Conservation (phyloP, 2,113 vertebrate genomes). For the Saccopteryx bilineata region DNA sequence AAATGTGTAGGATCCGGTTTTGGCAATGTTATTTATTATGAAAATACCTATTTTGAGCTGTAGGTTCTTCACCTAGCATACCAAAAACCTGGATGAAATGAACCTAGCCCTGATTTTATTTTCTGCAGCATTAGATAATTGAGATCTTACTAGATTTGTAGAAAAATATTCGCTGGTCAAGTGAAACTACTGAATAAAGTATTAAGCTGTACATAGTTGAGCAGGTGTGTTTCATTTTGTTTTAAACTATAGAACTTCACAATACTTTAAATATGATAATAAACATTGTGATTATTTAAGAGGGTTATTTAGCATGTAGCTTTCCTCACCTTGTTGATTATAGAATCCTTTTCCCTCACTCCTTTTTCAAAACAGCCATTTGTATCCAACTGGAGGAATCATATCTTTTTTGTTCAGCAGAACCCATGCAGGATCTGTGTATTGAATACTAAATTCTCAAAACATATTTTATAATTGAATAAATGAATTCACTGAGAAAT, state of each 20-base stretch:
- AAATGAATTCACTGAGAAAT: conserved; percentile 8
- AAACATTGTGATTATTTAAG: background rate
- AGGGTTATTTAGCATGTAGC: background rate
- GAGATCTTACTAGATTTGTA: background rate
- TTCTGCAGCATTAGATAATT: background rate
- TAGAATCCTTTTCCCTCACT: background rate
- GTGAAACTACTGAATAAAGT: conserved; percentile 13
- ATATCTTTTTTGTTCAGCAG: background rate
- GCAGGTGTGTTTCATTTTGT: conserved; percentile 7
- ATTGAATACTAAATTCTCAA: conserved; percentile 10
- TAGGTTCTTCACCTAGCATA: background rate
- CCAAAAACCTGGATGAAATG: conserved; percentile 44
- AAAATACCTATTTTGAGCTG: background rate
- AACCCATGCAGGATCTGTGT: background rate
- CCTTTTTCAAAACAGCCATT: background rate
- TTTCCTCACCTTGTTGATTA: background rate
- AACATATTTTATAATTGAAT: conserved; percentile 40
- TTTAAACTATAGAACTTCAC: background rate
- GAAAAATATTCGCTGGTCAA: background rate
- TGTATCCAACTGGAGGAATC: background rate
- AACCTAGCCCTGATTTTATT: background rate
- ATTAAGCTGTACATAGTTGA: background rate
- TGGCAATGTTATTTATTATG: background rate
- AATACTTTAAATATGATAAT: conserved; percentile 8
- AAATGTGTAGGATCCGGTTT: background rate